Evolutionary conservation across 2,797 vertebrate genomes (phyloP), one percentile per base, ranked within the genome.

Genomic region (Luscinia megarhynchos): DNA sequence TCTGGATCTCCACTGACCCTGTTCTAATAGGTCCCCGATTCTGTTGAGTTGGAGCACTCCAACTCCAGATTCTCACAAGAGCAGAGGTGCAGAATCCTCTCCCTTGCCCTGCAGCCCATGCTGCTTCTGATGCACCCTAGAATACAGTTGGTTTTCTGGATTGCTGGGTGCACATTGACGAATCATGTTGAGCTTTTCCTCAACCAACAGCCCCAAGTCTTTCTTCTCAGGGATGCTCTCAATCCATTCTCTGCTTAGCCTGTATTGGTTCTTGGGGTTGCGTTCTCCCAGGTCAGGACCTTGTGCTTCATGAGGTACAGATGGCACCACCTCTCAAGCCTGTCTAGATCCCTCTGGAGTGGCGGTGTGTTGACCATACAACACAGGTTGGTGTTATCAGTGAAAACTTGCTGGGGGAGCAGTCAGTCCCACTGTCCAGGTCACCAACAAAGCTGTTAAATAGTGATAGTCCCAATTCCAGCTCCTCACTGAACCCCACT

Each of bases 381-480:
- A 24, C n/a, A 64, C n/a, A 58, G 29, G 11, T 57, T 57, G 22
- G 22, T 57, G 43, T 27, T 63, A 18, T 63, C 50, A 27, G 38
- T 18, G 29, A 59, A 34, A 34, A 18, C 38, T 45, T 66, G 53
- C 29, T 45, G 29, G 46, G 67, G 23, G 23, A 38, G 16, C 27
- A n/a, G 24, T 87, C 45, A 13, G 30, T 51, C 20, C 53, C 59
- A 24, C 34, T 79, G 38, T 64, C 43, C 6, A 3, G 17, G 20
- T 64, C 27, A 20, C 38, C 54, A 34, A 9, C 18, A 72, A 63
- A 78, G 51, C 19, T 87, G 51, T 63, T 26, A 20, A 58, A 58
- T 29, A n/a, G n/a, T 0, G 0, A 38, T 29, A 26, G 20, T n/a
- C 23, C 20, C 45, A 22, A 0, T n/a, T 36, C 12, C 15, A 36